Percentiles rank a stretch among this genome's conserved stretches.
These are phyloP conservation scores for Aquatica leii DNA, from an alignment of 2,888 invertebrate genomes.

Conservation along the genomic window DNA sequence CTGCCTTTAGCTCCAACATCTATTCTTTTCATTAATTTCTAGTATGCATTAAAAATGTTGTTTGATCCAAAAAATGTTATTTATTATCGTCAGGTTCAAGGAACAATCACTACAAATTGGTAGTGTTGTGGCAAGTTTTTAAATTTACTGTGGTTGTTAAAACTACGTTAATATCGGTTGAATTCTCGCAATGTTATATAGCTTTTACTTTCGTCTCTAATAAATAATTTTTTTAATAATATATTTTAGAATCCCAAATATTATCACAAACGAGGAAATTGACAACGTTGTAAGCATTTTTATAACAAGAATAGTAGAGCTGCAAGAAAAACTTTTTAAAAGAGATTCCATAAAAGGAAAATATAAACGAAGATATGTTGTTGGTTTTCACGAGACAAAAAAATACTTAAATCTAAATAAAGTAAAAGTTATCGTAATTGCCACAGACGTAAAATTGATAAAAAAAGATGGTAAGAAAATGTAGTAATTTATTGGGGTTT, in stretches of 20 bases:
- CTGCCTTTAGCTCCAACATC: no score
- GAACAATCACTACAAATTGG: no score
- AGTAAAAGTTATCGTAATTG: constrained; percentile 68
- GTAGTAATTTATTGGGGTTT: constrained; percentile 2
- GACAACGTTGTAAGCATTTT: constrained; percentile 62
- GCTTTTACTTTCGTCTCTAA: not conserved
- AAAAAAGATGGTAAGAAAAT: constrained; percentile 37
- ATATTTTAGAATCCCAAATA: constrained; percentile 66
- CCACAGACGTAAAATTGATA: constrained; percentile 68
- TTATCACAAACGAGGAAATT: constrained; percentile 66
- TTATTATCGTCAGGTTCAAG: no score
- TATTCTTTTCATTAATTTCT: no score
- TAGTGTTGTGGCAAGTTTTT: no score
- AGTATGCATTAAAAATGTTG: no score
- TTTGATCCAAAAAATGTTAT: no score
- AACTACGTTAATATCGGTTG: no score
- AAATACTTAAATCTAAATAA: constrained; percentile 67
- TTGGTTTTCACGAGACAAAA: constrained; percentile 70
- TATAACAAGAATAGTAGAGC: constrained; percentile 65
- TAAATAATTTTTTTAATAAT: no score
- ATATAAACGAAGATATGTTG: constrained; percentile 66
- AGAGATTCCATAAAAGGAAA: constrained; percentile 68
- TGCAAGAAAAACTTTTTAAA: constrained; percentile 69
- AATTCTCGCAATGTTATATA: no score
- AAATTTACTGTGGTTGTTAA: no score